Conservation (phyloP, 2,797 vertebrate species). For the Tolypeutes matacus region DNA sequence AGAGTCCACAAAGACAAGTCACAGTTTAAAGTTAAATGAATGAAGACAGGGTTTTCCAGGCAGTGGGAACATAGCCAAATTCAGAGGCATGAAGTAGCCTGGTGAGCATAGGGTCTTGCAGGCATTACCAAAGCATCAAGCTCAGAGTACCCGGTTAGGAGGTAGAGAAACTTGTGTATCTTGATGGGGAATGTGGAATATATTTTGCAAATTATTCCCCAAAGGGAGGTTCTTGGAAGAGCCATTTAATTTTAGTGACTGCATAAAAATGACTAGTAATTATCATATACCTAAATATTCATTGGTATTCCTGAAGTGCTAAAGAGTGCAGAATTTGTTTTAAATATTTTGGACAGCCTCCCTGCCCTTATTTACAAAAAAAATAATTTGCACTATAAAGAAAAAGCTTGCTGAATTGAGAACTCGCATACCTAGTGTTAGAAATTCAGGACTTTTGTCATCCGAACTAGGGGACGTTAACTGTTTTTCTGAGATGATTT, state of each 20-base stretch:
- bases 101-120: not conserved
- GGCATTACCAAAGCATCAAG: not conserved
- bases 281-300: constrained; percentile 77
- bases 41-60: not conserved
- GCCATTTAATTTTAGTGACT: constrained; percentile 71
- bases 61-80: not conserved
- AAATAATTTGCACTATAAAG: constrained; percentile 78
- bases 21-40: not conserved
- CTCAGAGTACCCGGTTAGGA: not conserved
- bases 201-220: constrained; percentile 14
- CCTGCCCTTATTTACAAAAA: constrained; percentile 72
- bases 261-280: constrained; percentile 63
- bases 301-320: constrained; percentile 62
- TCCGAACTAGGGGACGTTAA: constrained; percentile 16
- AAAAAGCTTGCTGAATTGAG: constrained; percentile 17
- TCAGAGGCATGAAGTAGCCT: not conserved
- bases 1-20: not conserved
- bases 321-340: constrained; percentile 51
- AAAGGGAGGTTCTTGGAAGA: constrained; percentile 1
- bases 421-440: not conserved
- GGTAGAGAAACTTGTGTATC: not conserved
- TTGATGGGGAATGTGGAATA: not conserved
- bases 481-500: constrained; percentile 9
- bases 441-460: constrained; percentile 51
- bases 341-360: constrained; percentile 64